Evolutionary conservation across 2,888 invertebrate species (phyloP), one percentile per base, ranked within the genome.

Genomic region (Automeris io): DNA sequence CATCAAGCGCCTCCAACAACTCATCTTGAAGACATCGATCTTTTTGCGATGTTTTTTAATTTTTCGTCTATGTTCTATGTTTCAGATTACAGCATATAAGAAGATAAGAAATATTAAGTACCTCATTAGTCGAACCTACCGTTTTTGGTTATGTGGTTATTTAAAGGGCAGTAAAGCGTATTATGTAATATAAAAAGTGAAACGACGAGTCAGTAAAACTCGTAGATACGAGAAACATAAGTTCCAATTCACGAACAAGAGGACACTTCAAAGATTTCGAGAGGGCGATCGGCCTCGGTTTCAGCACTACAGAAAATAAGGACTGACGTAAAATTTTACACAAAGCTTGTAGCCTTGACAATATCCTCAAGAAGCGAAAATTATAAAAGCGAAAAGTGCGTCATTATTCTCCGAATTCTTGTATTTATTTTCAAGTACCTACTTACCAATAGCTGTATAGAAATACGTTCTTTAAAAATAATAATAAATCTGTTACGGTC

Each of bases 261-360:
- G 47, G 39, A 35, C 46, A 43, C 51, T 46, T 39, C 51, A 53
- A 49, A 56, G 56, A 59, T 59, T 57, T 58, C 45, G 49, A 61
- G 59, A 45, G 53, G 49, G 45, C 47, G 46, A 53, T 61, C 54
- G 54, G 47, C 46, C 58, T 54, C 55, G 46, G 50, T 60, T 46
- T 46, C 46, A 41, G 39, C 51, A 47, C 54, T 42, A 48, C 45
- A 47, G 31, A 50, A 51, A 56, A 51, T 46, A 47, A 54, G 51
- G 47, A 45, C 41, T 47, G 25, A 40, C 23, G 35, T 43, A 42
- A 41, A 36, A 42, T 43, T 37, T 37, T 32, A 37, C 23, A 37
- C 37, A 32, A 12, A 37, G 37, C 29, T 29, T 16, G 29, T 29
- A 29, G 29, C 23, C 22, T 18, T 37, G 23, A 18, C 31, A 23